Conservation (phyloP, 2,888 invertebrate genomes). For the Hyles lineata region DNA sequence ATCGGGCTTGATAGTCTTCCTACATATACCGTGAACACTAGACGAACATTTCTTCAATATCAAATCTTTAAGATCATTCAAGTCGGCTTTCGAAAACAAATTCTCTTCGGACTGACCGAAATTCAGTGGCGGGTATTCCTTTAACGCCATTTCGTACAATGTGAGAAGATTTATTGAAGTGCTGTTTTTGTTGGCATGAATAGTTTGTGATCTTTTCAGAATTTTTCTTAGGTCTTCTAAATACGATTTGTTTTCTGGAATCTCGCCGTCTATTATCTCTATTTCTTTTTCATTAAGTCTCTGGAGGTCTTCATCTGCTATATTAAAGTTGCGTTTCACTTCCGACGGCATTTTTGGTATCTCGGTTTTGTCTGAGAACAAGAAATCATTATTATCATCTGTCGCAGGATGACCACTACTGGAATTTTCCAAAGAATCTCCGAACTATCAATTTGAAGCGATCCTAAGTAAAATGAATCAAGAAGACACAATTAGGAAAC, state of each 20-base stretch:
- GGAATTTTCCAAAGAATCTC: too few relatives aligned
- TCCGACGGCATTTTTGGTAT: constrained; percentile 49
- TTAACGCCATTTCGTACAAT: constrained; percentile 69
- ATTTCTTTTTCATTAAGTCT: constrained; percentile 67
- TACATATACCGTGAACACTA: constrained; percentile 63
- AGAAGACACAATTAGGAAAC: too few relatives aligned
- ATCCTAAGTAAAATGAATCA: too few relatives aligned
- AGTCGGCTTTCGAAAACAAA: constrained; percentile 62
- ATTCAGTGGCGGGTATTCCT: constrained; percentile 48
- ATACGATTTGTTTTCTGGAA: constrained; percentile 67
- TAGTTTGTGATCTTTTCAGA: constrained; percentile 57
- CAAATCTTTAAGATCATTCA: constrained; percentile 67
- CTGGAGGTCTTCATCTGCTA: constrained; percentile 57
- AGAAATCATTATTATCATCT: not conserved
- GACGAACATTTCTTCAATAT: constrained; percentile 63
- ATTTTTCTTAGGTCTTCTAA: constrained; percentile 68
- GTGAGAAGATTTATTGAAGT: constrained; percentile 60
- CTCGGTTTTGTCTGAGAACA: constrained; percentile 42
- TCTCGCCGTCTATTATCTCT: constrained; percentile 71
- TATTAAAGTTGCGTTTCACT: constrained; percentile 58
- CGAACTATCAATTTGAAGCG: too few relatives aligned
- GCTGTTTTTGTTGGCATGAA: constrained; percentile 52
- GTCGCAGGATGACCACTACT: too few relatives aligned
- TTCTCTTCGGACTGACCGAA: constrained; percentile 54
- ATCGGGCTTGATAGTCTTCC: constrained; percentile 52